Percentiles rank a stretch among this genome's conserved stretches.
Conservation (phyloP, 2,113 vertebrate genomes). For the Spermophilus dauricus region DNA sequence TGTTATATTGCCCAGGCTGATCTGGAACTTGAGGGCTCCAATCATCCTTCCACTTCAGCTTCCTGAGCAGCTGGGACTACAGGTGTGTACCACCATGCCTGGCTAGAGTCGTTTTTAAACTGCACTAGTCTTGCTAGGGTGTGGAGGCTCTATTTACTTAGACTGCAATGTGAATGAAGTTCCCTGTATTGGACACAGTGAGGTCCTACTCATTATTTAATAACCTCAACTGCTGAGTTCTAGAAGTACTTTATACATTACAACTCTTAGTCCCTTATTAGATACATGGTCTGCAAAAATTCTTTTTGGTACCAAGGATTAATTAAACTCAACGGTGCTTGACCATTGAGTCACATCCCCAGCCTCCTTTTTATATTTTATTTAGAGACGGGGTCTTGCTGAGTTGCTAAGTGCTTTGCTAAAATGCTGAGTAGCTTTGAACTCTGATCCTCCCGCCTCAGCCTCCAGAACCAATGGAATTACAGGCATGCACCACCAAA, state of each 20-base stretch:
- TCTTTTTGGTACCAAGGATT: too few species aligned
- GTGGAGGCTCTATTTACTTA: not conserved
- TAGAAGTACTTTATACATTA: slow-evolving; percentile 1
- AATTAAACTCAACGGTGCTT: too few species aligned
- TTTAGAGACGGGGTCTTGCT: too few species aligned
- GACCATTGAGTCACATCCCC: too few species aligned
- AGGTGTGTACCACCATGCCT: not conserved
- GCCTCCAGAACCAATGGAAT: too few species aligned
- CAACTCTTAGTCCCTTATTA: not conserved
- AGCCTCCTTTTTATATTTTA: too few species aligned
- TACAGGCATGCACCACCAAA: not conserved
- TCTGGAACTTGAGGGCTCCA: too few species aligned
- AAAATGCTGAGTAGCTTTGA: not conserved
- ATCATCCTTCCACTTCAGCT: not conserved
- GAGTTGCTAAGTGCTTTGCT: not conserved
- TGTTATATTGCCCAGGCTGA: not conserved
- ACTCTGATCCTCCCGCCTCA: too few species aligned
- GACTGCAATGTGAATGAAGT: not conserved
- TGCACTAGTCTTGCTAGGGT: not conserved
- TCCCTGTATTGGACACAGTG: too few species aligned
- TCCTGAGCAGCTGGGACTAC: not conserved
- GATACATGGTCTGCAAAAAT: not conserved
- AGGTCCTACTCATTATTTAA: not conserved
- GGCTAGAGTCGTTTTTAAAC: not conserved
- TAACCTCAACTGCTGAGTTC: not conserved